phyloP scores from a whole-genome alignment of 2,888 invertebrate species.

The Cerastis rubricosa region DNA sequence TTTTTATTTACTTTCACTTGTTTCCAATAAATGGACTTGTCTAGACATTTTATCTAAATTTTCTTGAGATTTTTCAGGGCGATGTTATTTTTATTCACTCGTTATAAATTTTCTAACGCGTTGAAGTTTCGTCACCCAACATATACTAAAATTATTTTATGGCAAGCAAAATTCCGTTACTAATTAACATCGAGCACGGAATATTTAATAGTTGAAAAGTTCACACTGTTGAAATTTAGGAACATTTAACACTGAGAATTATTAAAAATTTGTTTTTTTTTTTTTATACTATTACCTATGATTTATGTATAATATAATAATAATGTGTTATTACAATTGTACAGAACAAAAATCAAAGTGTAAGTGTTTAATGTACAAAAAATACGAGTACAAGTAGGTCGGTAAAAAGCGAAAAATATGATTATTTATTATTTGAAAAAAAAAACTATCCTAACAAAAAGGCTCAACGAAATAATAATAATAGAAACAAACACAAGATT shows the following conservation, averaged over 20 bases:
- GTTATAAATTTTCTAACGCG: slow-evolving; percentile 27
- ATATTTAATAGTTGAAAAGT: slow-evolving; percentile 79
- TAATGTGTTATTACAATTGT: slow-evolving; percentile 84
- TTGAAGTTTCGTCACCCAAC: slow-evolving; percentile 65
- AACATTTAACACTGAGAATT: slow-evolving; percentile 90
- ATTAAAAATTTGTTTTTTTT: slow-evolving; percentile 82
- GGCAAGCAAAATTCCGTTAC: slow-evolving; percentile 85
- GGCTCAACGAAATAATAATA: slow-evolving; percentile 80
- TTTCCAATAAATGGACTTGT: slow-evolving; percentile 1
- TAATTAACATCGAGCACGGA: slow-evolving; percentile 74
- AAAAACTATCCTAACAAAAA: slow-evolving; percentile 72
- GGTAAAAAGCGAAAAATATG: slow-evolving; percentile 67
- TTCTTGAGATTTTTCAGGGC: not conserved
- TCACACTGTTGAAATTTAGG: slow-evolving; percentile 89
- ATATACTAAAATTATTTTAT: slow-evolving; percentile 81
- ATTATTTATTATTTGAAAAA: slow-evolving; percentile 57
- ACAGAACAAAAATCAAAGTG: slow-evolving; percentile 81
- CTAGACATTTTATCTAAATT: not conserved
- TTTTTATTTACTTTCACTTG: slow-evolving; percentile 5
- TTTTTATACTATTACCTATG: slow-evolving; percentile 83
- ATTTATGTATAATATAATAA: slow-evolving; percentile 81
- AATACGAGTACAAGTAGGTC: slow-evolving; percentile 62
- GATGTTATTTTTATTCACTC: not conserved
- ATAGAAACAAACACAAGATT: slow-evolving; percentile 86
- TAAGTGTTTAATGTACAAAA: slow-evolving; percentile 74